Evolutionary conservation across 2,888 invertebrate genomes (phyloP).

Genomic region (Phalera bucephala): DNA sequence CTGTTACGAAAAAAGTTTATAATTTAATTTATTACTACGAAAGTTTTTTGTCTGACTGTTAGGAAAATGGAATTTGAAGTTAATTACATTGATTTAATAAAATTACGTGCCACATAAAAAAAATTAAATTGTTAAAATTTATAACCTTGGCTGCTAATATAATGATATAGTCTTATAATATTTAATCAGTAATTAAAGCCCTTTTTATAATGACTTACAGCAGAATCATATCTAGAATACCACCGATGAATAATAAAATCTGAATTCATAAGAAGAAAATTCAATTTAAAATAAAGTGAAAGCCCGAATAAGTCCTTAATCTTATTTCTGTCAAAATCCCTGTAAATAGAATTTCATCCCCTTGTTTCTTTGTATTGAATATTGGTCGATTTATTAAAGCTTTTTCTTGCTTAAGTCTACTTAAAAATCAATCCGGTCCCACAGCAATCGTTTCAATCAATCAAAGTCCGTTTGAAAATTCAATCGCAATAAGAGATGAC

Average conservation of each 20-base stretch:
- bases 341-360: slow-evolving; percentile 59
- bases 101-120: too few species aligned
- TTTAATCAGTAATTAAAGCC: too few species aligned
- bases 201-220: too few species aligned
- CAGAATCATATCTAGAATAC: background rate
- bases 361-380: slow-evolving; percentile 65
- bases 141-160: too few species aligned
- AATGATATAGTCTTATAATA: too few species aligned
- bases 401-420: slow-evolving; percentile 66
- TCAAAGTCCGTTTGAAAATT: slow-evolving; percentile 75
- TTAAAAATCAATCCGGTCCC: slow-evolving; percentile 69
- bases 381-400: slow-evolving; percentile 67
- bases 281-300: slow-evolving; percentile 33
- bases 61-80: too few species aligned
- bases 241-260: background rate
- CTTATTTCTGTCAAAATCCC: slow-evolving; percentile 55
- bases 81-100: too few species aligned
- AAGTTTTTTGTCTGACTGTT: too few species aligned
- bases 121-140: too few species aligned
- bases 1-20: too few species aligned
- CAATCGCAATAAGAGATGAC: slow-evolving; percentile 71
- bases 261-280: slow-evolving; percentile 22
- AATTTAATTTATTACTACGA: too few species aligned
- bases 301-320: slow-evolving; percentile 46
- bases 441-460: slow-evolving; percentile 72